Evolutionary conservation across 2,888 invertebrate species (phyloP), one percentile per base, ranked within the genome.

Genomic region (Anthoptus insignis): DNA sequence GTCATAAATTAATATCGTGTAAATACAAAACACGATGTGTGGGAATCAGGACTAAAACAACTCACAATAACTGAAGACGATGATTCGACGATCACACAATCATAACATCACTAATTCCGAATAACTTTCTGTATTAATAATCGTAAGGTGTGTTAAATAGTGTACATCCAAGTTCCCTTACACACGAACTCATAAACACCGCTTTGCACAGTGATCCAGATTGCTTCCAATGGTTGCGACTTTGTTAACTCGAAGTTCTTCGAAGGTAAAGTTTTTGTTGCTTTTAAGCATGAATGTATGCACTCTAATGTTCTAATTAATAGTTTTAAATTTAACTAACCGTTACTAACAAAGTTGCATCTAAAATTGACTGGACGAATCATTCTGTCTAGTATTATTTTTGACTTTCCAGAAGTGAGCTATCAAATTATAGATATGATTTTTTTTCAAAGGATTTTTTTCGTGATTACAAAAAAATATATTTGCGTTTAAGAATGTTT

Each of bases 231-330:
- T 79, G 81, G 82, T 88, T 81, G 79, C 84, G 84, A 86, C 82
- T 81, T 81, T 83, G 78, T 77, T 82, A 81, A 79, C 82, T 80
- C 80, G 82, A 84, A 82, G 81, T 82, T 78, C 83, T 84, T 84
- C 78, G 71, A 89, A 92, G 92, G 92, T 92, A 93, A 91, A 84
- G 84, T 91, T 87, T 85, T 86, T 89, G 84, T 91, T 90, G 91
- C 91, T 91, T 91, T 82, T 91, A 87, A 78, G 92, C 92, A 93
- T 92, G 92, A 66, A 69, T 72, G 66, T 81, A 80, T 47, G 61
- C 61, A 61, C 34, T 19, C 11, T 29, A 47, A 37, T 9, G 32
- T 22, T 19, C 29, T 59, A 7, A 16, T 16, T n/a, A 37, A 7
- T 24, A 52, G 22, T 14, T 9, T 32, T 22, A 61, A 63, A 16